These are phyloP conservation scores for Camponotus pennsylvanicus DNA, from an alignment of 1,140 invertebrate species.

Conservation along the genomic window DNA sequence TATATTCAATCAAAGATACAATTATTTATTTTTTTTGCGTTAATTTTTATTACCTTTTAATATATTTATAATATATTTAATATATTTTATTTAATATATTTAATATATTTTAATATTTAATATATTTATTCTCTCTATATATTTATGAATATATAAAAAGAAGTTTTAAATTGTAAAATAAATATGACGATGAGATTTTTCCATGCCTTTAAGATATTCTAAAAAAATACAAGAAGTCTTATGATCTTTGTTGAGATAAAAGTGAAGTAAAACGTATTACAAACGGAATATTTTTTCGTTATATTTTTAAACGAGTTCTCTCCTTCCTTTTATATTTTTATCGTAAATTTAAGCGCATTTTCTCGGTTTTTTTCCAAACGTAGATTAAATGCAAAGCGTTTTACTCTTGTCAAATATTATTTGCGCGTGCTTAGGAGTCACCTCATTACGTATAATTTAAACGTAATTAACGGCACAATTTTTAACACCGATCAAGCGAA, in stretches of 20 bases:
- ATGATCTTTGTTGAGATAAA: background rate
- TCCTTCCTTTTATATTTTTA: background rate
- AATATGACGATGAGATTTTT: background rate
- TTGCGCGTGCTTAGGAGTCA: background rate
- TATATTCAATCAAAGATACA: background rate
- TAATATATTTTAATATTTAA: too few relatives aligned
- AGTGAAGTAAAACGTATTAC: background rate
- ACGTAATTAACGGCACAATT: slow-evolving; percentile 20
- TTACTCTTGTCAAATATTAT: background rate
- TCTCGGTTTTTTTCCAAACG: background rate
- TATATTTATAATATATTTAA: too few relatives aligned
- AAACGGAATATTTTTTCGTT: background rate
- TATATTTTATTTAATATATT: too few relatives aligned
- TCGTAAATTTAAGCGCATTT: background rate
- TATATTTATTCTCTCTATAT: background rate
- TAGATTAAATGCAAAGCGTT: background rate
- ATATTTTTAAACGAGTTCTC: background rate
- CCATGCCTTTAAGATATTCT: background rate
- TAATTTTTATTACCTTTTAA: background rate
- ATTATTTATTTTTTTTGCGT: background rate
- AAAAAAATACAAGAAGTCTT: background rate
- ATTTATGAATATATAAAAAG: too few relatives aligned
- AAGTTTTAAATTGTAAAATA: background rate
- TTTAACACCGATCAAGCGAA: background rate
- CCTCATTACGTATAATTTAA: background rate